Percentiles rank a stretch among this genome's conserved stretches.
Evolutionary conservation across 2,113 vertebrate genomes (phyloP).

Genomic region (Dasypus novemcinctus): DNA sequence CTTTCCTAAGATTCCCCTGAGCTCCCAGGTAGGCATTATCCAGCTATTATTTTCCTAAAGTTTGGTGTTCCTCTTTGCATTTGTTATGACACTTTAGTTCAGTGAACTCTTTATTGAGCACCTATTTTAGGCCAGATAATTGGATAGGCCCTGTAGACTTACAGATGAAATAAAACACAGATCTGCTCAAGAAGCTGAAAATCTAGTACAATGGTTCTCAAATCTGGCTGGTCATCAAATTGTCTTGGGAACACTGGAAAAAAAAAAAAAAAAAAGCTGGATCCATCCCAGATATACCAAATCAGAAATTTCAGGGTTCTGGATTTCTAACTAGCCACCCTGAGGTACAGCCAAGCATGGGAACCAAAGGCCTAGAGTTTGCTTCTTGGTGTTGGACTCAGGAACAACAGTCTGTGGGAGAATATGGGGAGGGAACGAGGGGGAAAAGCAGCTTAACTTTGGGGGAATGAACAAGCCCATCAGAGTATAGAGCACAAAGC

Average conservation of each 20-base stretch:
- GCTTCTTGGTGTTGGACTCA: neutral
- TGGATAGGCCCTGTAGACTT: neutral
- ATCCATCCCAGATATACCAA: neutral
- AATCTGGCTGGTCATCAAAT: neutral
- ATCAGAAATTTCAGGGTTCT: neutral
- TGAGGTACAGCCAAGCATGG: neutral
- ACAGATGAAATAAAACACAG: neutral
- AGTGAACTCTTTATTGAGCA: neutral
- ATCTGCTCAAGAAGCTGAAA: conserved; percentile 6
- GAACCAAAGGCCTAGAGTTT: neutral
- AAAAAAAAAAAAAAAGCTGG: neutral
- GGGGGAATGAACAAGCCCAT: neutral
- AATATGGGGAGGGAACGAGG: neutral
- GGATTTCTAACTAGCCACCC: neutral
- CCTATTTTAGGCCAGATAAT: neutral
- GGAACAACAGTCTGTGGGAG: neutral
- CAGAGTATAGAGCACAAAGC: neutral
- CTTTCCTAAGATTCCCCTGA: neutral
- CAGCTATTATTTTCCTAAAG: conserved; percentile 3
- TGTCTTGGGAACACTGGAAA: neutral
- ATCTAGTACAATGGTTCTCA: neutral
- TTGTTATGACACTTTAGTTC: neutral
- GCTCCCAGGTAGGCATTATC: neutral
- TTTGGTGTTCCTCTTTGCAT: neutral
- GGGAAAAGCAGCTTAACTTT: neutral